Percentiles rank a stretch among this genome's conserved stretches.
These are phyloP conservation scores for Amphimallon solstitiale DNA, from an alignment of 2,888 invertebrate species.

Conservation along the genomic window DNA sequence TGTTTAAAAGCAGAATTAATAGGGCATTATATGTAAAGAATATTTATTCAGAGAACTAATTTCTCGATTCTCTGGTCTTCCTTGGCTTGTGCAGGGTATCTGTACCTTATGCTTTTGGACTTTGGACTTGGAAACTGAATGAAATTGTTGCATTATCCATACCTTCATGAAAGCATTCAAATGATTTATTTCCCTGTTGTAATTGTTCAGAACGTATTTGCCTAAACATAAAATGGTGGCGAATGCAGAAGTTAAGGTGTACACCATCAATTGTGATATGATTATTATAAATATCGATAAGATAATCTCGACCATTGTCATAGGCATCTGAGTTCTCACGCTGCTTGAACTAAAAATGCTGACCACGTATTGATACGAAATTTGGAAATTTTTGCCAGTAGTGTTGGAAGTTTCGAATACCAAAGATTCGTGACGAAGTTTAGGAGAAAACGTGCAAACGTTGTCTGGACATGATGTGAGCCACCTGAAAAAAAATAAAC, in stretches of 20 bases:
- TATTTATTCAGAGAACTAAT: too few species aligned
- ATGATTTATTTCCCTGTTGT: slow-evolving; percentile 31
- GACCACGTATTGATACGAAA: slow-evolving; percentile 36
- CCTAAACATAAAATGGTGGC: slow-evolving; percentile 37
- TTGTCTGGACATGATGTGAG: slow-evolving; percentile 20
- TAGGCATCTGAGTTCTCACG: slow-evolving; percentile 29
- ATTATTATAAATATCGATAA: slow-evolving; percentile 32
- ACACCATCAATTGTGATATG: slow-evolving; percentile 24
- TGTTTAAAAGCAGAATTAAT: too few species aligned
- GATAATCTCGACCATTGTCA: slow-evolving; percentile 25
- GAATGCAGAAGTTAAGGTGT: slow-evolving; percentile 38
- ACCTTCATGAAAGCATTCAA: slow-evolving; percentile 22
- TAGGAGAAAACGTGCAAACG: neutral
- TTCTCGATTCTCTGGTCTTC: too few species aligned
- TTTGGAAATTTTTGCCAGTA: slow-evolving; percentile 13
- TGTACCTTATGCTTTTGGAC: too few species aligned
- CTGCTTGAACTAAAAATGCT: slow-evolving; percentile 40
- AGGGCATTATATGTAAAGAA: too few species aligned
- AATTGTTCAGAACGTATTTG: slow-evolving; percentile 36
- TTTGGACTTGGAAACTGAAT: too few species aligned
- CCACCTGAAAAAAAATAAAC: slow-evolving; percentile 19
- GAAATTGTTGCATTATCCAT: too few species aligned
- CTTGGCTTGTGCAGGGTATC: too few species aligned
- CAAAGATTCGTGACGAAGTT: neutral
- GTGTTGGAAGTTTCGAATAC: neutral